These are phyloP conservation scores for Manis pentadactyla DNA, from an alignment of 2,797 vertebrate species.

Conservation along the genomic window DNA sequence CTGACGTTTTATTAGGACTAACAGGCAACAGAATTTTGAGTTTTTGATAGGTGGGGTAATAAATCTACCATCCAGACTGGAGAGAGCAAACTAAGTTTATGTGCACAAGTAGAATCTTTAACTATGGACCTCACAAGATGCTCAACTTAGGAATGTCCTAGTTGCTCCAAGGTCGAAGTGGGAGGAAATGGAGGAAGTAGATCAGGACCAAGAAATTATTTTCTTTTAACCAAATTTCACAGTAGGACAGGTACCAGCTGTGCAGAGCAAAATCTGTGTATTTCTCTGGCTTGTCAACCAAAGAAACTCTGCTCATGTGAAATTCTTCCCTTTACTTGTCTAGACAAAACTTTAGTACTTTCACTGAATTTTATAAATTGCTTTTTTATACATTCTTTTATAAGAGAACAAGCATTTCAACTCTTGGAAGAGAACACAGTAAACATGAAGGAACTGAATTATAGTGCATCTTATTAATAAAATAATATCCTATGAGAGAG, in stretches of 20 bases:
- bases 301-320: background rate
- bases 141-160: background rate
- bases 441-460: conserved; percentile 43
- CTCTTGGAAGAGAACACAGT: conserved; percentile 11
- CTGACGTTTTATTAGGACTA: background rate
- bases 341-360: conserved; percentile 43
- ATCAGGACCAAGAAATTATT: background rate
- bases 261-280: background rate
- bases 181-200: background rate
- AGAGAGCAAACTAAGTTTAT: conserved; percentile 14
- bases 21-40: conserved; percentile 15
- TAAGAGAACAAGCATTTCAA: conserved; percentile 40
- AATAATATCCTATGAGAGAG: conserved; percentile 40
- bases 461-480: conserved; percentile 56
- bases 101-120: conserved; percentile 21
- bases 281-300: background rate
- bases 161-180: background rate
- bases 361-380: conserved; percentile 31
- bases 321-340: background rate
- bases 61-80: conserved; percentile 24
- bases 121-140: background rate
- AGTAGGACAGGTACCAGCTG: background rate
- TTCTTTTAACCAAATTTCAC: conserved; percentile 30
- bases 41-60: conserved; percentile 1
- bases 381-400: conserved; percentile 37